Evolutionary conservation across 2,113 vertebrate species (phyloP).

Genomic region (Syngnathus floridae): DNA sequence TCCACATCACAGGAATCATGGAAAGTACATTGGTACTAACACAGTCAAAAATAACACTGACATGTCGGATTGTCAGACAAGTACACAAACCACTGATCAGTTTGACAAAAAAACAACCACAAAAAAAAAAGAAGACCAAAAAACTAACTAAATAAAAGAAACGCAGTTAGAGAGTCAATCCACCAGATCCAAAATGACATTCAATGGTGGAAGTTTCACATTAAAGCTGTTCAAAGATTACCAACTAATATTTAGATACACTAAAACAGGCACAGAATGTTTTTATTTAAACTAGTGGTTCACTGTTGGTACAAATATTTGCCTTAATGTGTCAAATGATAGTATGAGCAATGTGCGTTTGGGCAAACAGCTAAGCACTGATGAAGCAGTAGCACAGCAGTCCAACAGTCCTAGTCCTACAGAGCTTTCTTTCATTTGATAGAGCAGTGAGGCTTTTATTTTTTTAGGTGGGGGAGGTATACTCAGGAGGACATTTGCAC

Average conservation of each 20-base stretch:
- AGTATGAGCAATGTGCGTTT: not conserved
- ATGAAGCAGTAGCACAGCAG: constrained; percentile 8
- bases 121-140: too few relatives aligned
- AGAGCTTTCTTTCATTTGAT: constrained; percentile 56
- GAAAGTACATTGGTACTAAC: too few relatives aligned
- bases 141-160: too few relatives aligned
- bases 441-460: not conserved
- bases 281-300: not conserved
- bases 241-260: too few relatives aligned
- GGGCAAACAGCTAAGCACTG: constrained; percentile 9
- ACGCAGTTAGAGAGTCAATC: too few relatives aligned
- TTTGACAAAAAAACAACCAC: too few relatives aligned
- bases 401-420: constrained; percentile 27
- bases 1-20: not conserved
- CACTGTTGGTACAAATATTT: not conserved
- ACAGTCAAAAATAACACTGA: too few relatives aligned
- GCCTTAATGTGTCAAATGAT: not conserved
- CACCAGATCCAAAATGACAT: not conserved
- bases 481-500: not conserved
- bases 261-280: not conserved
- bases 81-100: too few relatives aligned
- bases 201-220: not conserved
- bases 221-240: not conserved
- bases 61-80: too few relatives aligned
- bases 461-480: not conserved